Percentiles rank a stretch among this genome's conserved stretches.
Evolutionary conservation across 2,888 invertebrate species (phyloP).

Genomic region (Tanaodytes sp.): DNA sequence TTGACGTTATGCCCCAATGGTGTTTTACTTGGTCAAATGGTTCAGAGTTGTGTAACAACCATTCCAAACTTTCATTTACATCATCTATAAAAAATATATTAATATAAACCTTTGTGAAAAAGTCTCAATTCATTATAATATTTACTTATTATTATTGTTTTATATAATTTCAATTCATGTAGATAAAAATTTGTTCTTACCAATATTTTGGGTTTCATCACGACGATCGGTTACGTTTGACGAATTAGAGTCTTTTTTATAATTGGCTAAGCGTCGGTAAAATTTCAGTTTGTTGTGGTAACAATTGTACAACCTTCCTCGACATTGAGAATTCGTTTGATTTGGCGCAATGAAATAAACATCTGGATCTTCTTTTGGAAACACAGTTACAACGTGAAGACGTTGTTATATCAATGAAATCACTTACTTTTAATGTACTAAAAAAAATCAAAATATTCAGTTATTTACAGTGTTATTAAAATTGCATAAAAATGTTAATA

Average conservation of each 20-base stretch:
- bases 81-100: slow-evolving; percentile 16
- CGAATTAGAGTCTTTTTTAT: neutral
- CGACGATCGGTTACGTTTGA: neutral
- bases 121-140: no score
- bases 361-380: slow-evolving; percentile 22
- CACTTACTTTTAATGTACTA: slow-evolving; percentile 13
- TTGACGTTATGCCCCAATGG: slow-evolving; percentile 26
- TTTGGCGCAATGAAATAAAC: slow-evolving; percentile 26
- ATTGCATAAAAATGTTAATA: no score
- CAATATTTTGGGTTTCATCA: neutral
- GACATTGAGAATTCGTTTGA: slow-evolving; percentile 17
- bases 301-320: slow-evolving; percentile 22
- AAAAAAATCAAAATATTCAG: no score
- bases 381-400: slow-evolving; percentile 21
- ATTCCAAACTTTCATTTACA: slow-evolving; percentile 19
- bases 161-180: slow-evolving; percentile 5
- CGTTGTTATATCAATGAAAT: slow-evolving; percentile 21
- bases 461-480: no score
- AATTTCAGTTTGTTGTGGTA: slow-evolving; percentile 32
- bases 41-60: slow-evolving; percentile 29
- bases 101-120: no score
- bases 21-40: slow-evolving; percentile 25
- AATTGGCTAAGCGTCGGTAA: slow-evolving; percentile 10
- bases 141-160: no score
- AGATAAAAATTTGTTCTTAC: slow-evolving; percentile 2